Base-by-base conservation (phyloP, 2,113 vertebrate species). In the Oxygymnocypris stewartii region DNA sequence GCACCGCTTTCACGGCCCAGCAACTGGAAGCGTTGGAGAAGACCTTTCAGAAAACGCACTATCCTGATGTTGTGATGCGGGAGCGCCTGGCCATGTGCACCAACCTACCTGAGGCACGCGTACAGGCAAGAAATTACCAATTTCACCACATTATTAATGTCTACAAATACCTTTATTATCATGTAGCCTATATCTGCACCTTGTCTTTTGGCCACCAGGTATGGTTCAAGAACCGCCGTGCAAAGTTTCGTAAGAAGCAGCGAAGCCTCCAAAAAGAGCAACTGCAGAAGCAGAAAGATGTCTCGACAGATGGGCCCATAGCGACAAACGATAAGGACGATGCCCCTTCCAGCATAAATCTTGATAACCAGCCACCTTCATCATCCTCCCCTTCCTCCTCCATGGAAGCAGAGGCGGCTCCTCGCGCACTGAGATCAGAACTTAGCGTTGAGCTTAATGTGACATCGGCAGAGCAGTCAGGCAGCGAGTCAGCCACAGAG, bases 21-120 rank as follows among this genome's bases (percentile, higher is more conserved):
- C 98, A 99, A 93, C 95, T 99, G 13, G 97, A 99, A 81, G 98
- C 98, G 0, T 94, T 99, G 91, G 98, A 99, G 93, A 99, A 98
- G 92, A 99, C 97, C 18, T 99, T 99, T 91, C 98, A 99, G 96
- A 99, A 99, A 92, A 99, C 98, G 0, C 98, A 99, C 90, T 99
- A 99, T 86, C 98, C 98, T 0, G 98, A 99, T 0, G 98, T 99
- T 88, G 97, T 99, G 93, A 99, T 99, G 98, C 94, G 98, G 23
- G 98, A 99, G 91, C 92, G 98, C 10, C 94, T 99, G 94, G 98
- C 98, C 88, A 99, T 99, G 96, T 99, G 97, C 91, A 99, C 97
- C 89, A 99, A 99, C 92, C 94, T 99, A 37, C 98, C 97, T 0
- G 98, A 99, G 93, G 97, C 98, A 85, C 96, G 98, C 35, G 98